phyloP scores from a whole-genome alignment of 2,888 invertebrate genomes.

The Agapostemon virescens region DNA sequence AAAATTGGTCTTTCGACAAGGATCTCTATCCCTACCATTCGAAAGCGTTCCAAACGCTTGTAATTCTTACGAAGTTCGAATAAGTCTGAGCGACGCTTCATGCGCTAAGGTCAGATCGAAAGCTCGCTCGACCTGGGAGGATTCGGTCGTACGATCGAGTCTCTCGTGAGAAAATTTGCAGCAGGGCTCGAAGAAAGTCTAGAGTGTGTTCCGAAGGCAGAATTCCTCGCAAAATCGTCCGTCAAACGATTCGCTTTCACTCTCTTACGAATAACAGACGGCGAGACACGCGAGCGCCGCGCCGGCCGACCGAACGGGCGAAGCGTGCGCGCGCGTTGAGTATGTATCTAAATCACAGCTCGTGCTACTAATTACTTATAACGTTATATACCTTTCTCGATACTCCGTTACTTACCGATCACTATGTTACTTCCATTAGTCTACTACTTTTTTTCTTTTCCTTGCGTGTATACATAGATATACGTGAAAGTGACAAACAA shows the following conservation, averaged over 20 bases:
- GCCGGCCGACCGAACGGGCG: slow-evolving; percentile 14
- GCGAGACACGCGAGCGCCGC: slow-evolving; percentile 34
- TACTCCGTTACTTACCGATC: slow-evolving; percentile 58
- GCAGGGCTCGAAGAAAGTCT: slow-evolving; percentile 18
- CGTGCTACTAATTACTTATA: slow-evolving; percentile 80
- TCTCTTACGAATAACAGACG: slow-evolving; percentile 56
- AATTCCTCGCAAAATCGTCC: slow-evolving; percentile 41
- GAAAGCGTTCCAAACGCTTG: too few relatives aligned
- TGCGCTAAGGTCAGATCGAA: background rate
- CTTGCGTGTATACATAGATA: slow-evolving; percentile 22
- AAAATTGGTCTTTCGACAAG: too few relatives aligned
- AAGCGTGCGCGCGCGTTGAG: slow-evolving; percentile 64
- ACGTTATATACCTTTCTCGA: slow-evolving; percentile 61
- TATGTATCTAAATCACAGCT: slow-evolving; percentile 81
- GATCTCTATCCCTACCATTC: too few relatives aligned
- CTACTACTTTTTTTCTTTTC: slow-evolving; percentile 42
- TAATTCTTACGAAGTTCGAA: too few relatives aligned
- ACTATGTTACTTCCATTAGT: slow-evolving; percentile 52
- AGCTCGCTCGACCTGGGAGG: background rate
- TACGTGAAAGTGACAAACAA: slow-evolving; percentile 37
- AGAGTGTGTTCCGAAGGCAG: slow-evolving; percentile 14
- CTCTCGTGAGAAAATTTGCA: background rate
- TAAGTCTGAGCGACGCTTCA: background rate
- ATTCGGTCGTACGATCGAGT: background rate
- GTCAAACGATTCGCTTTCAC: slow-evolving; percentile 43